These are phyloP conservation scores for Casuarius casuarius DNA, from an alignment of 2,113 vertebrate genomes.

Conservation along the genomic window DNA sequence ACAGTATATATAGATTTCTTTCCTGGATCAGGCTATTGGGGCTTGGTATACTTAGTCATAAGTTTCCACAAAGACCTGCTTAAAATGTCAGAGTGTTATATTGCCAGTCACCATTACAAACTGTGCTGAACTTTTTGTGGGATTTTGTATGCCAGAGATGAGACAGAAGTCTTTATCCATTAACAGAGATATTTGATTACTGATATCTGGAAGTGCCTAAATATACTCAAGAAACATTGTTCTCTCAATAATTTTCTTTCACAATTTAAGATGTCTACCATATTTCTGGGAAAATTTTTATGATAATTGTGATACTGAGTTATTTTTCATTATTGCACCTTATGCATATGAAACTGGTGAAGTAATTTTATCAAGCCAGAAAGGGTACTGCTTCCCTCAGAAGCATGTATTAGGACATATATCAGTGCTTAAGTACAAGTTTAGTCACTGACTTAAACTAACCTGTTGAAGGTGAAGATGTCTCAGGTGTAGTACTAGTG, in stretches of 20 bases:
- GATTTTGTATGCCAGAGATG: background rate
- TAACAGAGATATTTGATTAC: background rate
- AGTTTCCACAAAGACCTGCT: background rate
- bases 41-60: background rate
- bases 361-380: background rate
- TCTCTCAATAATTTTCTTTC: background rate
- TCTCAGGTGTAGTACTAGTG: background rate
- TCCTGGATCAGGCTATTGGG: background rate
- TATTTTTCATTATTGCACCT: background rate
- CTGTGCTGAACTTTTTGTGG: background rate
- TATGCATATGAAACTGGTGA: background rate
- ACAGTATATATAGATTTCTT: background rate
- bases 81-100: background rate
- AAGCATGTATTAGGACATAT: background rate
- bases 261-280: background rate
- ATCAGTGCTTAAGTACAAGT: background rate
- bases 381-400: background rate
- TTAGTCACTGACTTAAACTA: background rate
- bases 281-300: background rate
- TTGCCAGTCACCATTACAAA: background rate
- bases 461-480: constrained; percentile 36
- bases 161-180: background rate
- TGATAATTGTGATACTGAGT: background rate
- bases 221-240: background rate
- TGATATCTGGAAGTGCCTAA: background rate